Evolutionary conservation across 2,888 invertebrate species (phyloP).

Genomic region (Aphodius sticticus): DNA sequence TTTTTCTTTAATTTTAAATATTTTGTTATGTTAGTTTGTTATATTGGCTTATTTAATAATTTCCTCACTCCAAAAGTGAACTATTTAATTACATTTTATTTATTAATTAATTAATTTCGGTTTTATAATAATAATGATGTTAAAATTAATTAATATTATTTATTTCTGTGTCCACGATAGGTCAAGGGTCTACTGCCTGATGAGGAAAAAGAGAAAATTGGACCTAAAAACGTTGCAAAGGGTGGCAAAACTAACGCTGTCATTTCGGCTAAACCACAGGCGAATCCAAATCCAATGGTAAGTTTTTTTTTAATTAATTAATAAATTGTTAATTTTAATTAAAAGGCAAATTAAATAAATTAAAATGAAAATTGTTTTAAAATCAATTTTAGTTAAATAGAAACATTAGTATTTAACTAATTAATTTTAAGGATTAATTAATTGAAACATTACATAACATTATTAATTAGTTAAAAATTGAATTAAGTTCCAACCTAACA

Average conservation of each 20-base stretch:
- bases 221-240: constrained; percentile 81
- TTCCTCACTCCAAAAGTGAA: not conserved
- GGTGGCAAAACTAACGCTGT: constrained; percentile 54
- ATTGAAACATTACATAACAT: too few species aligned
- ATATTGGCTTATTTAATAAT: not conserved
- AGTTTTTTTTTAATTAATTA: constrained; percentile 21
- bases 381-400: constrained; percentile 9
- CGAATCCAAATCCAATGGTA: constrained; percentile 43
- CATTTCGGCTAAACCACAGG: constrained; percentile 58
- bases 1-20: not conserved
- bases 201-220: constrained; percentile 97
- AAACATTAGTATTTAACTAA: not conserved
- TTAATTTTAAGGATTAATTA: too few species aligned
- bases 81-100: too few species aligned
- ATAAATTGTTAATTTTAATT: constrained; percentile 10
- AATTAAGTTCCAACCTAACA: too few species aligned
- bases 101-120: constrained; percentile 4
- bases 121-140: not conserved
- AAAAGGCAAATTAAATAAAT: not conserved
- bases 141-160: too few species aligned
- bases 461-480: too few species aligned
- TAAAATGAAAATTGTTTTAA: too few species aligned
- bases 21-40: constrained; percentile 14
- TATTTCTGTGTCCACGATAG: constrained; percentile 37
- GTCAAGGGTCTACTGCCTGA: constrained; percentile 92